Percentiles rank a stretch among this genome's conserved stretches.
Conservation (phyloP, 2,888 invertebrate genomes). For the Hedya salicella region DNA sequence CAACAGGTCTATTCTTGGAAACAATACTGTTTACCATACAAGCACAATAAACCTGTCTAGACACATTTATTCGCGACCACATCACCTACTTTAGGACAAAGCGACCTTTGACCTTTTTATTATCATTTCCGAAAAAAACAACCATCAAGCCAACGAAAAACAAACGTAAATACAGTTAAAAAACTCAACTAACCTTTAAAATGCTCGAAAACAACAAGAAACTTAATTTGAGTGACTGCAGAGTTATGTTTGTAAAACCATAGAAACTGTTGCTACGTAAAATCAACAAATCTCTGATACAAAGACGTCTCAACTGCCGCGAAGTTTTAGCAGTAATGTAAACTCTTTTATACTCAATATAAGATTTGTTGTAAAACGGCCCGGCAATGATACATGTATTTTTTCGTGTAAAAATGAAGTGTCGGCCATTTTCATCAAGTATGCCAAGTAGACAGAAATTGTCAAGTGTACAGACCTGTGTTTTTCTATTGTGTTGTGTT, state of each 20-base stretch:
- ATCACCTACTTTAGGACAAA: constrained; percentile 5
- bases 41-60: neutral
- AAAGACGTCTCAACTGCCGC: neutral
- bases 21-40: neutral
- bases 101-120: constrained; percentile 6
- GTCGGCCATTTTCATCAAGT: neutral
- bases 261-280: constrained; percentile 24
- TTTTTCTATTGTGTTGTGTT: constrained; percentile 25
- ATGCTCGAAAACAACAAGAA: neutral
- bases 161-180: constrained; percentile 13
- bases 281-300: constrained; percentile 4
- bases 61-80: neutral
- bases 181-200: neutral
- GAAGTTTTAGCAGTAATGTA: neutral
- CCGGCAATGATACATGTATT: too few relatives aligned
- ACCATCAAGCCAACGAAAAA: constrained; percentile 5
- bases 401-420: neutral
- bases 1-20: too few relatives aligned
- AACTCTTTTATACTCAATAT: neutral
- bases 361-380: neutral
- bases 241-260: constrained; percentile 3
- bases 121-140: constrained; percentile 23
- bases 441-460: constrained; percentile 13
- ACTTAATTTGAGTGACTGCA: constrained; percentile 3
- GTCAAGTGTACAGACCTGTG: constrained; percentile 8